Percentiles rank a stretch among this genome's conserved stretches.
Evolutionary conservation across 2,113 vertebrate species (phyloP).

Genomic region (Gopherus evgoodei): DNA sequence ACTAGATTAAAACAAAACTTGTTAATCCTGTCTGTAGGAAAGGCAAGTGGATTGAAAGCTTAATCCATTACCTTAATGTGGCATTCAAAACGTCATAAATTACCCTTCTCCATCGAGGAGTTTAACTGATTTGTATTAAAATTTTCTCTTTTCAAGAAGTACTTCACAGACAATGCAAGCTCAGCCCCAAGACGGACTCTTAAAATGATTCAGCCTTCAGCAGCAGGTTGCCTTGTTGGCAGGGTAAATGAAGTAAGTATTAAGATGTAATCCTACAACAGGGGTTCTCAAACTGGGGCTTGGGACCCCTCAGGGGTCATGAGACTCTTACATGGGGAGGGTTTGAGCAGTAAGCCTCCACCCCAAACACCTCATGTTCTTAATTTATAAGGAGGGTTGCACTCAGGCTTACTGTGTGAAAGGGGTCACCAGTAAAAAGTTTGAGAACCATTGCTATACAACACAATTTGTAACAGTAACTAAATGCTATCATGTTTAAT

Average conservation of each 20-base stretch:
- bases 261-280: neutral
- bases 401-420: too few relatives aligned
- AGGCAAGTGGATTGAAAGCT: neutral
- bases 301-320: too few relatives aligned
- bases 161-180: constrained; percentile 61
- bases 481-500: neutral
- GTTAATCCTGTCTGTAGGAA: neutral
- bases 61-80: neutral
- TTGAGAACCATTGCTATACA: neutral
- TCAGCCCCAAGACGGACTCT: constrained; percentile 82
- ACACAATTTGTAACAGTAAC: neutral
- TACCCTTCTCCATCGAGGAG: neutral
- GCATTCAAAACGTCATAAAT: neutral
- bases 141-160: constrained; percentile 77
- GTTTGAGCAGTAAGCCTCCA: too few relatives aligned
- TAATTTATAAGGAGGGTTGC: too few relatives aligned
- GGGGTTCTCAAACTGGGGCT: too few relatives aligned
- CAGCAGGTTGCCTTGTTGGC: constrained; percentile 82
- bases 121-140: neutral
- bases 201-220: constrained; percentile 89
- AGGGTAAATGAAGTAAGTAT: constrained; percentile 83
- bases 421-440: too few relatives aligned
- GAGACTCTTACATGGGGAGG: too few relatives aligned
- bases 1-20: accelerated
- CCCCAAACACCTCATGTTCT: too few relatives aligned